A percentile compares a stretch with the other conserved stretches of the same genome.
Evolutionary conservation across 2,113 vertebrate genomes (phyloP).

Genomic region (Chlorodrepanis virens): DNA sequence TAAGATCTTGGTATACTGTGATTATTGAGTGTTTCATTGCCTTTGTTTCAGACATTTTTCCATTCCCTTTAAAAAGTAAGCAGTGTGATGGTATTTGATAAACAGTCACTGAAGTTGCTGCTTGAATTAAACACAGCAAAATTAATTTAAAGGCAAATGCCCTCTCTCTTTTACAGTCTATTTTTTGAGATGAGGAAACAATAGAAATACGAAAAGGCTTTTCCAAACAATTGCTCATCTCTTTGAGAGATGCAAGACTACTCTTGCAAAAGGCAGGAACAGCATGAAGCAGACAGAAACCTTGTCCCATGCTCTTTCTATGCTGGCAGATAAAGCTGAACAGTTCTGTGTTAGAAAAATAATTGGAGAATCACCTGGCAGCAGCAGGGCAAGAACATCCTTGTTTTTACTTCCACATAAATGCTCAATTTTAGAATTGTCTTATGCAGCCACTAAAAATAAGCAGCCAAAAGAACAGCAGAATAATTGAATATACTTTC

Average conservation of each 20-base stretch:
- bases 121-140: background rate
- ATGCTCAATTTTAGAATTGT: background rate
- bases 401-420: background rate
- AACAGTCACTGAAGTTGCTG: background rate
- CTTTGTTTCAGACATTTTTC: slow-evolving; percentile 1
- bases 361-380: background rate
- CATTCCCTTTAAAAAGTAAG: slow-evolving; percentile 25
- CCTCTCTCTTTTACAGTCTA: background rate
- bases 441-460: background rate
- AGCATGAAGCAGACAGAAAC: background rate
- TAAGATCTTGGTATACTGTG: background rate
- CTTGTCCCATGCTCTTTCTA: background rate
- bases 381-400: background rate
- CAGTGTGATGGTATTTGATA: background rate
- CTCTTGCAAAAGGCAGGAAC: background rate
- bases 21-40: background rate
- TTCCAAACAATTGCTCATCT: background rate
- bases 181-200: background rate
- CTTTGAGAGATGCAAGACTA: background rate
- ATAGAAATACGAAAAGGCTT: background rate
- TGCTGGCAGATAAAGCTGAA: background rate
- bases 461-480: background rate
- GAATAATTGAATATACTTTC: background rate
- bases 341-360: background rate
- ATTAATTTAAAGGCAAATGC: background rate